Evolutionary conservation across 2,797 vertebrate species (phyloP), one percentile per base, ranked within the genome.

Genomic region (Sebastes trivittatus): DNA sequence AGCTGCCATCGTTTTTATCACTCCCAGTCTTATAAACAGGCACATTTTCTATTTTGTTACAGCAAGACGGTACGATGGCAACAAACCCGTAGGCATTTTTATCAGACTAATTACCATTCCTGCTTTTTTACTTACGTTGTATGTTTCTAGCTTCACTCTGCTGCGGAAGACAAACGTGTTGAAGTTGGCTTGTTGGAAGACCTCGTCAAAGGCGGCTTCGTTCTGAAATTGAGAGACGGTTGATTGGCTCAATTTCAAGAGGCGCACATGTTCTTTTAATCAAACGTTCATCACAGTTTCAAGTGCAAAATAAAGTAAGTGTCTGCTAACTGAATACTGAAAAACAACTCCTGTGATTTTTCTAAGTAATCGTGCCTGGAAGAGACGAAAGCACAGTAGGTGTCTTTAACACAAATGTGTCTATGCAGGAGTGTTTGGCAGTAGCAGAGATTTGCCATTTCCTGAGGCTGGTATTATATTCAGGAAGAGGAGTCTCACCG

Each of bases 111-210:
- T 79, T 67, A 62, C 3, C 20, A 23, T 49, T 42, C 32, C 5
- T 4, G 23, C 52, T 85, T 76, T 42, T 46, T 65, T 70, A 97
- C 98, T 98, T 90, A 99, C 98, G 0, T 99, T 99, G 87, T 98
- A 99, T 0, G 97, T 99, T 92, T 99, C 98, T 69, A 98, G 90
- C 88, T 99, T 99, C 82, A 99, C 96, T 89, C 98, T 89, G 95
- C 96, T 97, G 75, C 92, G 97, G 94, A 99, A 99, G 46, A 96
- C 92, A 1, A 96, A 98, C 0, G 97, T 97, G 79, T 96, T 96
- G 93, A 99, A 99, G 94, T 97, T 98, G 89, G 98, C 97, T 42
- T 97, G 96, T 65, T 99, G 97, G 90, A 99, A 97, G 82, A 99
- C 87, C 82, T 99, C 97, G 5, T 99, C 98, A 73, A 97, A 99